Evolutionary conservation across 2,888 invertebrate species (phyloP).

Genomic region (Coelogynopora nodosa): DNA sequence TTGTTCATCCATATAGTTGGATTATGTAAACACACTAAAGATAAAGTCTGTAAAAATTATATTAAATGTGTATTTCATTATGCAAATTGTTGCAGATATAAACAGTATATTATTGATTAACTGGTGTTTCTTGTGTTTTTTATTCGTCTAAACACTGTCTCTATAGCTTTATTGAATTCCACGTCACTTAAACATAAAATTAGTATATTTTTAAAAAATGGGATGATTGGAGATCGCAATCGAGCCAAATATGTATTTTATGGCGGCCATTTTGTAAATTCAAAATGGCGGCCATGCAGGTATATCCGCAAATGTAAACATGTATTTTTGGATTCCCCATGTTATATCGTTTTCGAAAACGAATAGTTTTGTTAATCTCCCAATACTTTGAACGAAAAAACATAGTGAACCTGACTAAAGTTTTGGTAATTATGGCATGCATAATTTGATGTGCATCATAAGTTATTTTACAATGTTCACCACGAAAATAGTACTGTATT

Average conservation of each 20-base stretch:
- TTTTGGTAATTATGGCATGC: no score
- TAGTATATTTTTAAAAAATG: not conserved
- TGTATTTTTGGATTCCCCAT: not conserved
- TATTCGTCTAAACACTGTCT: not conserved
- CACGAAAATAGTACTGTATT: no score
- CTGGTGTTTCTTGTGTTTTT: conserved; percentile 4
- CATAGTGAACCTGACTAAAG: not conserved
- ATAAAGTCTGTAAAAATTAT: not conserved
- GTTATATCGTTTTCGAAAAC: not conserved
- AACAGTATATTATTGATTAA: not conserved
- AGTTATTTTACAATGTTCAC: no score
- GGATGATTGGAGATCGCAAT: not conserved
- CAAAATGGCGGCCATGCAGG: not conserved
- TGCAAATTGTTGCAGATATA: conserved; percentile 12
- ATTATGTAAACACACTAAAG: conserved; percentile 1
- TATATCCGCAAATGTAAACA: not conserved
- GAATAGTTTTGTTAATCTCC: not conserved
- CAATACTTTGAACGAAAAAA: not conserved
- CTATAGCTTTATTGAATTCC: conserved; percentile 8
- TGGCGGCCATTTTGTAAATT: not conserved
- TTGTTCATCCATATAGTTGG: not conserved
- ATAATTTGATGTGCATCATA: no score
- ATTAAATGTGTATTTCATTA: conserved; percentile 11
- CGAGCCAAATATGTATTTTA: not conserved
- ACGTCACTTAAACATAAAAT: not conserved